Percentiles rank a stretch among this genome's conserved stretches.
Conservation (phyloP, 2,113 vertebrate species). For the Brienomyrus longianalis region DNA sequence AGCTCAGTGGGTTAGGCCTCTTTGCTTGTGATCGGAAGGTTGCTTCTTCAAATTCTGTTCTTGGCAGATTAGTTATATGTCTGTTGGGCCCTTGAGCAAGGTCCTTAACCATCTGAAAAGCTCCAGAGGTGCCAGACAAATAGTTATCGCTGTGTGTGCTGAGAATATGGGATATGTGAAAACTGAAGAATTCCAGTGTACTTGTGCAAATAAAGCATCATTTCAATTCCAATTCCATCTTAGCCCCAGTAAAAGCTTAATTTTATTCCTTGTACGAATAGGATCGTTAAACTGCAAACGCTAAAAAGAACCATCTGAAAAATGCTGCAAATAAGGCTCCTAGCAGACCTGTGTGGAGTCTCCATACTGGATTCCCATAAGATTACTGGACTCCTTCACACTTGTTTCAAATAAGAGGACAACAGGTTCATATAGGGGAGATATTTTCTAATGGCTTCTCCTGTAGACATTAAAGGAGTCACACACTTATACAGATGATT, state of each 20-base stretch:
- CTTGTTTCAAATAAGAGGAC: conserved; percentile 35
- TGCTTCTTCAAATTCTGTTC: not conserved
- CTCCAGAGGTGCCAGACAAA: not conserved
- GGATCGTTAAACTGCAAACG: conserved; percentile 58
- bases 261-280: conserved; percentile 57
- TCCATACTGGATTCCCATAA: conserved; percentile 41
- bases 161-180: not conserved
- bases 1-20: not conserved
- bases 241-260: conserved; percentile 32
- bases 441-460: conserved; percentile 54
- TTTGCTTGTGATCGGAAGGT: not conserved
- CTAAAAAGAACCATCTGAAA: conserved; percentile 56
- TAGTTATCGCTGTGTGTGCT: not conserved
- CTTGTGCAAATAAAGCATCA: conserved; percentile 20
- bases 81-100: not conserved
- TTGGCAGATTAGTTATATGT: not conserved
- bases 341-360: conserved; percentile 52
- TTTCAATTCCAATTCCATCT: conserved; percentile 49
- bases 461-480: conserved; percentile 53
- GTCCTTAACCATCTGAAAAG: not conserved
- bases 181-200: not conserved
- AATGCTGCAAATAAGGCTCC: conserved; percentile 62
- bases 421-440: conserved; percentile 23
- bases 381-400: conserved; percentile 40
- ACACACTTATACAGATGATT: conserved; percentile 54